Evolutionary conservation across 2,888 invertebrate genomes (phyloP).

Genomic region (Rhamnusium bicolor): DNA sequence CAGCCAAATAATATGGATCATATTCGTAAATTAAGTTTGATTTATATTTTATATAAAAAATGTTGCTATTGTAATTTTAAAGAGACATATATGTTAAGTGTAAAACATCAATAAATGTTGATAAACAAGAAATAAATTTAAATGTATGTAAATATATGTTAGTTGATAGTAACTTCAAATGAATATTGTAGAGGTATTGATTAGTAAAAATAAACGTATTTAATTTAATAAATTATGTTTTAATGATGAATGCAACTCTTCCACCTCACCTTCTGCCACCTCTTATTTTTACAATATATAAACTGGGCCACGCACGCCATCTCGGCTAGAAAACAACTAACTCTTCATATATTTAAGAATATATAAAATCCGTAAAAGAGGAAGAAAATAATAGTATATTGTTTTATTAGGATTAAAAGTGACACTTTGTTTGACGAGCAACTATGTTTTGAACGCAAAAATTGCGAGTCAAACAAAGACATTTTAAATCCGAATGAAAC

Average conservation of each 20-base stretch:
- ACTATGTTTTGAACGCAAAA: no score
- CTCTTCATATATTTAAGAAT: no score
- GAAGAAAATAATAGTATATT: no score
- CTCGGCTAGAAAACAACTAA: no score
- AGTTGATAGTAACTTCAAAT: constrained; percentile 58
- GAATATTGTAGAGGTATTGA: constrained; percentile 58
- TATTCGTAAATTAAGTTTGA: constrained; percentile 40
- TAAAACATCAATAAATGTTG: constrained; percentile 59
- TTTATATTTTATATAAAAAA: constrained; percentile 49
- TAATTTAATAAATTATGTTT: constrained; percentile 50
- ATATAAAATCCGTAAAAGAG: no score
- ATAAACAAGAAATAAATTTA: constrained; percentile 58
- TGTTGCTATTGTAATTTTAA: constrained; percentile 49
- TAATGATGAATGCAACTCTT: neutral
- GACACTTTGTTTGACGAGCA: no score
- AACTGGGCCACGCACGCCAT: no score
- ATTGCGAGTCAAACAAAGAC: no score
- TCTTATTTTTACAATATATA: no score
- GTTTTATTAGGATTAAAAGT: no score
- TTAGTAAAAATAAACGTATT: constrained; percentile 61
- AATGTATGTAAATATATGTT: constrained; percentile 66
- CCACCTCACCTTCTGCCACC: neutral
- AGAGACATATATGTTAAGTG: constrained; percentile 57
- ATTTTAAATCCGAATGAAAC: no score
- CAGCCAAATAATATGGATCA: constrained; percentile 38